Conservation (phyloP, 2,113 vertebrate genomes). For the Bothrops jararaca region DNA sequence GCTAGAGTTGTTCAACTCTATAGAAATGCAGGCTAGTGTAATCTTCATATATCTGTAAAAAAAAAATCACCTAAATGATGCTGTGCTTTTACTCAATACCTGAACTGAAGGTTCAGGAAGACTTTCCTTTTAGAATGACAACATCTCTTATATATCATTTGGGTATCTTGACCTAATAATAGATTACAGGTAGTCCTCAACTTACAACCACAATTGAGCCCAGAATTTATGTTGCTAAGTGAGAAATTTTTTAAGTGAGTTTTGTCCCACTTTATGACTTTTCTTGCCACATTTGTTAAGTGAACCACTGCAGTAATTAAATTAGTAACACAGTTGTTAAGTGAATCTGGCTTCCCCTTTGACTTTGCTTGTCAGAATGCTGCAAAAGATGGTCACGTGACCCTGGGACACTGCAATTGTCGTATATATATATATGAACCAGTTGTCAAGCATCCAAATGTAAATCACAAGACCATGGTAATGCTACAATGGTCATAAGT, state of each 20-base stretch:
- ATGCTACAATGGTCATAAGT: not conserved
- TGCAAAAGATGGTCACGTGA: not conserved
- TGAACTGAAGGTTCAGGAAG: conserved; percentile 52
- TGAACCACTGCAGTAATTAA: not conserved
- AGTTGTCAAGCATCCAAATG: not conserved
- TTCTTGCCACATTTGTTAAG: not conserved
- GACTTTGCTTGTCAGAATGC: not conserved
- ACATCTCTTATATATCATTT: conserved; percentile 62
- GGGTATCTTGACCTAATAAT: conserved; percentile 65
- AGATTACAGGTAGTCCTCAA: conserved; percentile 35
- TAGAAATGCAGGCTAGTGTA: conserved; percentile 37
- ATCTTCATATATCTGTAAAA: conserved; percentile 20
- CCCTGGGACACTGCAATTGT: not conserved
- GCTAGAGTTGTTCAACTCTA: conserved; percentile 51
- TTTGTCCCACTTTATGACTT: not conserved
- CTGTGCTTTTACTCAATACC: conserved; percentile 55
- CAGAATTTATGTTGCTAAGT: not conserved
- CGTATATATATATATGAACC: not conserved
- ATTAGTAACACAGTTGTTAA: not conserved
- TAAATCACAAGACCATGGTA: not conserved
- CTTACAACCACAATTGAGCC: not conserved
- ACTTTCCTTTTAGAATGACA: conserved; percentile 66
- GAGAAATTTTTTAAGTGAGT: not conserved
- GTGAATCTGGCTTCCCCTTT: not conserved
- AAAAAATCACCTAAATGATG: conserved; percentile 41